Conservation (phyloP, 1,140 invertebrate genomes). For the Hylaeus volcanicus region DNA sequence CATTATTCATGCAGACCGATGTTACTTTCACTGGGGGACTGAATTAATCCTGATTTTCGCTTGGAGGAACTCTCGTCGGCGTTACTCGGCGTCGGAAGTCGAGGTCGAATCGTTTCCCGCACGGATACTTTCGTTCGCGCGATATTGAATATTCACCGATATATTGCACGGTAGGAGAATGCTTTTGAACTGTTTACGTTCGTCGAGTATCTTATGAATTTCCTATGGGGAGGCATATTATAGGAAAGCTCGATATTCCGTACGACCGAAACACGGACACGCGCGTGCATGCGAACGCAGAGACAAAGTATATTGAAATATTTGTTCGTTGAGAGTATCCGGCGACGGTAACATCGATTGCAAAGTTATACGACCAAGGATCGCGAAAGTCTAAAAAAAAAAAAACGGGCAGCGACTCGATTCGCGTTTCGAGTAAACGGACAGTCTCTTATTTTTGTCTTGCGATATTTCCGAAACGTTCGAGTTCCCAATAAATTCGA, state of each 20-base stretch:
- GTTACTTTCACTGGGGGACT: slow-evolving; percentile 26
- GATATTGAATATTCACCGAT: neutral
- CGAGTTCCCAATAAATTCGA: neutral
- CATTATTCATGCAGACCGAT: slow-evolving; percentile 28
- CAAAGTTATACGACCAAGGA: neutral
- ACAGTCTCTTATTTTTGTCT: neutral
- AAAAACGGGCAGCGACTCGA: no score
- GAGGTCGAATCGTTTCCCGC: neutral
- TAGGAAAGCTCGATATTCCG: neutral
- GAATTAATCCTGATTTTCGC: slow-evolving; percentile 26
- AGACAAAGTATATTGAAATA: slow-evolving; percentile 15
- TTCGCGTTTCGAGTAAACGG: no score
- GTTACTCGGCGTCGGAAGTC: neutral
- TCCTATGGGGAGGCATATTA: slow-evolving; percentile 5
- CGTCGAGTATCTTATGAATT: slow-evolving; percentile 38
- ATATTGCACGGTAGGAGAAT: slow-evolving; percentile 5
- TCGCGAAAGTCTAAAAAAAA: no score
- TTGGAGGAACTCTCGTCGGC: neutral
- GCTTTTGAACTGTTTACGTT: slow-evolving; percentile 25
- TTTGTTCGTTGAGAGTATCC: neutral
- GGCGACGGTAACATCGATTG: neutral
- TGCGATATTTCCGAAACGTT: neutral
- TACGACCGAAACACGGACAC: no score
- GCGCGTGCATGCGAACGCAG: neutral
- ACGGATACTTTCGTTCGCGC: neutral